Percentiles rank a stretch among this genome's conserved stretches.
These are phyloP conservation scores for Volucella inflata DNA, from an alignment of 2,888 invertebrate species.

Conservation along the genomic window DNA sequence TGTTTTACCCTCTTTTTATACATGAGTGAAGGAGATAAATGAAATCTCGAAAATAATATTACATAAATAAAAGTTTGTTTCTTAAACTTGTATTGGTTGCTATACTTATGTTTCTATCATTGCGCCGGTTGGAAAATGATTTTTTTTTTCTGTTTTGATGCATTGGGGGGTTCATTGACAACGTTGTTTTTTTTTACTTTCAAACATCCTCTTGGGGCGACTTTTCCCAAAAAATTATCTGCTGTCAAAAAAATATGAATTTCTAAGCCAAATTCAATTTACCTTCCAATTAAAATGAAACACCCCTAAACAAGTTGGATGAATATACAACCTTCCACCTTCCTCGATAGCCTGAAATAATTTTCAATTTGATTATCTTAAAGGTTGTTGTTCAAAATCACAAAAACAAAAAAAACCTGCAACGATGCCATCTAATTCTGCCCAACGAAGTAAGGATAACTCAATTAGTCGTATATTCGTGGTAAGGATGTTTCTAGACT, in stretches of 20 bases:
- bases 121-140: no score
- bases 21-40: slow-evolving; percentile 64
- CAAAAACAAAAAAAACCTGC: slow-evolving; percentile 29
- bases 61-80: slow-evolving; percentile 34
- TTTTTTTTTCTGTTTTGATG: no score
- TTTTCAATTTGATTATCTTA: slow-evolving; percentile 72
- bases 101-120: slow-evolving; percentile 16
- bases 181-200: slow-evolving; percentile 33
- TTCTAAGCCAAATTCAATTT: slow-evolving; percentile 55
- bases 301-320: slow-evolving; percentile 33
- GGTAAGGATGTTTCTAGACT: slow-evolving; percentile 28
- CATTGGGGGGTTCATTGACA: no score
- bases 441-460: slow-evolving; percentile 65
- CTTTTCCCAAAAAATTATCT: slow-evolving; percentile 28
- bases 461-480: slow-evolving; percentile 64
- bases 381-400: slow-evolving; percentile 39
- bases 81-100: slow-evolving; percentile 25
- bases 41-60: slow-evolving; percentile 67
- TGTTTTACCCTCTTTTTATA: slow-evolving; percentile 23
- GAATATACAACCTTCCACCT: slow-evolving; percentile 45
- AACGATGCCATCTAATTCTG: slow-evolving; percentile 67
- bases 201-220: slow-evolving; percentile 45
- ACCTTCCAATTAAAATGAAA: slow-evolving; percentile 68
- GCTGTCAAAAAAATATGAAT: slow-evolving; percentile 14
- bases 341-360: slow-evolving; percentile 66